Percentiles rank a stretch among this genome's conserved stretches.
Evolutionary conservation across 1,140 invertebrate genomes (phyloP).

Genomic region (Zeugodacus cucurbitae): DNA sequence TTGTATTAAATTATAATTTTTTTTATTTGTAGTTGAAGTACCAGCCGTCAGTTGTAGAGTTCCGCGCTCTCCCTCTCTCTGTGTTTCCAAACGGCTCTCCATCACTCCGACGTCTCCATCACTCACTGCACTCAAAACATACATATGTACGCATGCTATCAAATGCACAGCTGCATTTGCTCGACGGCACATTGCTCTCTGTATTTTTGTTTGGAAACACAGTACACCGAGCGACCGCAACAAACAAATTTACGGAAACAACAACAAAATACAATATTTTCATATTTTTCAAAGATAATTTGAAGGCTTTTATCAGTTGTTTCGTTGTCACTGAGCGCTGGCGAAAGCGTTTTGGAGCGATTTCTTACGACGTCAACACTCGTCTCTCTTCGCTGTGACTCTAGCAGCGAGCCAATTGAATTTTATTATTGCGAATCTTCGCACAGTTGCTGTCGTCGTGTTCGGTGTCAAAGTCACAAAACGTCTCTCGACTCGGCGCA

Average conservation of each 20-base stretch:
- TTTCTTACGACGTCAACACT: not conserved
- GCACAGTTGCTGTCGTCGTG: slow-evolving; percentile 1
- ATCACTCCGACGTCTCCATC: not conserved
- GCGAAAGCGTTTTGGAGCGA: not conserved
- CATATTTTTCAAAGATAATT: not conserved
- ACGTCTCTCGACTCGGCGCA: not conserved
- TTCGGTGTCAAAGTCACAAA: not conserved
- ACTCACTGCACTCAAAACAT: not conserved
- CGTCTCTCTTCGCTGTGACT: not conserved
- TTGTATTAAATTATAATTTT: too few relatives aligned
- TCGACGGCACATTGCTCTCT: not conserved
- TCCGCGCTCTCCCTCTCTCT: too few relatives aligned
- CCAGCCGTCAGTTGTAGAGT: not conserved
- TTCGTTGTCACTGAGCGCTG: not conserved
- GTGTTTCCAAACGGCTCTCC: too few relatives aligned
- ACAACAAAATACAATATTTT: not conserved
- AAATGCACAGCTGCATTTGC: not conserved
- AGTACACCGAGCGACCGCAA: not conserved
- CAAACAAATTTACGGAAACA: not conserved
- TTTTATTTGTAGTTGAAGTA: too few relatives aligned
- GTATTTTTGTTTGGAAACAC: not conserved
- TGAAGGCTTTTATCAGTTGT: slow-evolving; percentile 6
- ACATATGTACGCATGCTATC: not conserved
- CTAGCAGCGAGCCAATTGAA: not conserved
- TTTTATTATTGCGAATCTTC: not conserved